phyloP scores from a whole-genome alignment of 2,888 invertebrate genomes.

The Acleris emargana region DNA sequence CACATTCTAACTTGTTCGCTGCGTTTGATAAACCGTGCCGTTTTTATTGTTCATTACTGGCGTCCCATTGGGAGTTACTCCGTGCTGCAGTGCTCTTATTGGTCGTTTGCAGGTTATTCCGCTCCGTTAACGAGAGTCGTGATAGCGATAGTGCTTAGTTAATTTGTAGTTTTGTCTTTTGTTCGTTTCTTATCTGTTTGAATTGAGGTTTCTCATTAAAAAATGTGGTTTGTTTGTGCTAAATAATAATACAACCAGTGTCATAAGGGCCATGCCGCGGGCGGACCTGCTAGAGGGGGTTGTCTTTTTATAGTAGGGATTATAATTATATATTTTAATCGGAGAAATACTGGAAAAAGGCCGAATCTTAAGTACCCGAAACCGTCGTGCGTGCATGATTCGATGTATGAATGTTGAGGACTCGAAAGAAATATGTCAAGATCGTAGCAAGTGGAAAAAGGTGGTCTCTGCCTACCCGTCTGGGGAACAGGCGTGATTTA shows the following conservation, averaged over 20 bases:
- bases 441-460: no score
- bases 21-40: conserved; percentile 26
- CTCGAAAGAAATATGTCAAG: no score
- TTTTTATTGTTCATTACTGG: conserved; percentile 25
- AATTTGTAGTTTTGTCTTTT: conserved; percentile 6
- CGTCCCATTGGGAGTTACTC: conserved; percentile 16
- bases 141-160: conserved; percentile 13
- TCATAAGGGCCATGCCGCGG: no score
- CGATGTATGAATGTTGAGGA: no score
- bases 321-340: no score
- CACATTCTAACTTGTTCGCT: conserved; percentile 28
- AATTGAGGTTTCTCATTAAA: conserved; percentile 1
- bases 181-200: conserved; percentile 6
- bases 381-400: no score
- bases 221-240: background rate
- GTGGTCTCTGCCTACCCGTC: no score
- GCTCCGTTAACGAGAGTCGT: conserved; percentile 5
- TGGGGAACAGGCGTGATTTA: no score
- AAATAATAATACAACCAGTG: background rate
- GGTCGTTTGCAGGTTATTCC: conserved; percentile 12
- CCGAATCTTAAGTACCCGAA: no score
- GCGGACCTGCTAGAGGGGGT: no score
- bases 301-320: no score
- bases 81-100: conserved; percentile 7
- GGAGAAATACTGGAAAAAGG: no score